These are phyloP conservation scores for Anguilla japonica DNA, from an alignment of 2,113 vertebrate species.

Conservation along the genomic window DNA sequence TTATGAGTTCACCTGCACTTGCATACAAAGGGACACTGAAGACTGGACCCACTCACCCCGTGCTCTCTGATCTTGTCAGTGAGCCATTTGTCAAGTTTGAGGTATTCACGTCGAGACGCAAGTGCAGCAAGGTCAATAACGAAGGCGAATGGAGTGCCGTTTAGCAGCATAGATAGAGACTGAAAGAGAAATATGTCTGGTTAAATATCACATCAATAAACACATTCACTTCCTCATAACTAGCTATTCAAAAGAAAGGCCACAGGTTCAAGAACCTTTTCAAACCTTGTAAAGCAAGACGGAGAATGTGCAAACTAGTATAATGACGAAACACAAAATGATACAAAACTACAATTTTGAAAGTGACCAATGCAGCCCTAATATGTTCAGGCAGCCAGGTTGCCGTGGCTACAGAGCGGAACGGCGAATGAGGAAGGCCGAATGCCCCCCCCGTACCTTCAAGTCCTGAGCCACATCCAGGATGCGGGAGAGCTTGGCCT, in stretches of 20 bases:
- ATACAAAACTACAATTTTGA: too few relatives aligned
- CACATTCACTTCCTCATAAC: too few relatives aligned
- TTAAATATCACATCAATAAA: background rate
- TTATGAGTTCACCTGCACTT: background rate
- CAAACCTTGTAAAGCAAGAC: background rate
- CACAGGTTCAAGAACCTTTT: background rate
- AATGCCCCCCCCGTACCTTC: conserved; percentile 75
- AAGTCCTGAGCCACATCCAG: conserved; percentile 98
- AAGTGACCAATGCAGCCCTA: too few relatives aligned
- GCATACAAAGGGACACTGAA: background rate
- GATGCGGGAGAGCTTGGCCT: conserved; percentile 96
- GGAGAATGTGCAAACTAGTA: background rate
- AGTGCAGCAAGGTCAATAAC: conserved; percentile 99
- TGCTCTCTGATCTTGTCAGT: conserved; percentile 99
- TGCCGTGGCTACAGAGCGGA: too few relatives aligned
- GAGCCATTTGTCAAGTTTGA: conserved; percentile 99
- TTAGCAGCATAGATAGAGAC: conserved; percentile 99
- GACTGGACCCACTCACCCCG: conserved; percentile 75
- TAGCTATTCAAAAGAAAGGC: background rate
- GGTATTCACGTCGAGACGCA: conserved; percentile 99
- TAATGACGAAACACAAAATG: too few relatives aligned
- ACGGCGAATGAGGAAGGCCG: too few relatives aligned
- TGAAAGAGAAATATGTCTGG: conserved; percentile 56
- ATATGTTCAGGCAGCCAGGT: too few relatives aligned
- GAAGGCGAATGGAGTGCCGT: conserved; percentile 99